Evolutionary conservation across 2,888 invertebrate species (phyloP).

Genomic region (Agrotis segetum): DNA sequence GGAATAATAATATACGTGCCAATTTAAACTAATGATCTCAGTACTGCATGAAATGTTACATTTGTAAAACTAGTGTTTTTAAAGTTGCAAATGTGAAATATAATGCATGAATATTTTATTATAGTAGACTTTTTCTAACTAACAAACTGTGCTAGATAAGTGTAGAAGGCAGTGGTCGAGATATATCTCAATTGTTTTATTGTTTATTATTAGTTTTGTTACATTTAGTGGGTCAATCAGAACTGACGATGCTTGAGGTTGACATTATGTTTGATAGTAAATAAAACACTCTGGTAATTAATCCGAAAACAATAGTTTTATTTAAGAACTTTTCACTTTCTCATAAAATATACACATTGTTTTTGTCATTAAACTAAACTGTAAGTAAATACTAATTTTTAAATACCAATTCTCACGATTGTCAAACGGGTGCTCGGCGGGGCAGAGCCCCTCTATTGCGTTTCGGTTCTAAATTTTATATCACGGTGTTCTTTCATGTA

Average conservation of each 20-base stretch:
- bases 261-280: slow-evolving; percentile 70
- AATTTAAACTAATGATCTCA: slow-evolving; percentile 60
- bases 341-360: slow-evolving; percentile 91
- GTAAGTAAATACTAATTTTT: slow-evolving; percentile 91
- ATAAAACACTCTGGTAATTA: slow-evolving; percentile 88
- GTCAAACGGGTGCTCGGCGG: slow-evolving; percentile 78
- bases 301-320: slow-evolving; percentile 92
- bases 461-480: slow-evolving; percentile 73
- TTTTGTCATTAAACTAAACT: slow-evolving; percentile 91
- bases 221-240: slow-evolving; percentile 38
- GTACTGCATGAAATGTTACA: slow-evolving; percentile 61
- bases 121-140: slow-evolving; percentile 25
- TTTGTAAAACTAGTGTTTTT: slow-evolving; percentile 52
- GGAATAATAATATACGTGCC: slow-evolving; percentile 61
- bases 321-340: slow-evolving; percentile 91
- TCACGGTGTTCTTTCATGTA: slow-evolving; percentile 84
- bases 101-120: slow-evolving; percentile 49
- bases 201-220: slow-evolving; percentile 47
- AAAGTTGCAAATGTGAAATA: slow-evolving; percentile 56
- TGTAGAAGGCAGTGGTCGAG: slow-evolving; percentile 13
- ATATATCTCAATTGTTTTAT: slow-evolving; percentile 39
- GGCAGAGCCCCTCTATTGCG: slow-evolving; percentile 77
- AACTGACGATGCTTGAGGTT: slow-evolving; percentile 62
- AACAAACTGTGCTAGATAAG: slow-evolving; percentile 38
- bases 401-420: slow-evolving; percentile 89